Conservation (phyloP, 2,113 vertebrate species). For the Salvelinus fontinalis region DNA sequence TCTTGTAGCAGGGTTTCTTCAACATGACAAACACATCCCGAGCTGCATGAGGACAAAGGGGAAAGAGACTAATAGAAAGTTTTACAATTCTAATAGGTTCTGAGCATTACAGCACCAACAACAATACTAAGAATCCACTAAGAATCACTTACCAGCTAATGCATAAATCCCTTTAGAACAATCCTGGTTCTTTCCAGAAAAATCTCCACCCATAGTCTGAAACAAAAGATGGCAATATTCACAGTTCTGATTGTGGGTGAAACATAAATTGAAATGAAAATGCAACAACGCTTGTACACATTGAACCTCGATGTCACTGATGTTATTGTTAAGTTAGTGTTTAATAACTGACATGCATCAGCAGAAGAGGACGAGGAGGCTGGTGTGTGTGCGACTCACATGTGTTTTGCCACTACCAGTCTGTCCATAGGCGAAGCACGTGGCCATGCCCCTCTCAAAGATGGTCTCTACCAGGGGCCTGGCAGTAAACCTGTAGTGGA, state of each 20-base stretch:
- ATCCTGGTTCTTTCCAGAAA: slow-evolving; percentile 97
- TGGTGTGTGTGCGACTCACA: slow-evolving; percentile 71
- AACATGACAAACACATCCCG: slow-evolving; percentile 98
- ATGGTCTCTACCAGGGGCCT: slow-evolving; percentile 96
- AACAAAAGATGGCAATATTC: slow-evolving; percentile 23
- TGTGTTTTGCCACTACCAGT: slow-evolving; percentile 99
- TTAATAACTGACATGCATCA: neutral
- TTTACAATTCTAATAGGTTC: no score
- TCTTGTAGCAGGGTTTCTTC: slow-evolving; percentile 97
- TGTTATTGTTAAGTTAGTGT: neutral
- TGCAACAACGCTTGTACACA: no score
- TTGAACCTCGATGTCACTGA: no score
- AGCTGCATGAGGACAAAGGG: slow-evolving; percentile 69
- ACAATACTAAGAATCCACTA: neutral
- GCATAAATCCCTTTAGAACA: slow-evolving; percentile 98
- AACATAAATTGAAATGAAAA: no score
- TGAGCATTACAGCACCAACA: neutral
- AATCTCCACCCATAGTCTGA: slow-evolving; percentile 98
- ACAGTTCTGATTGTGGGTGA: no score
- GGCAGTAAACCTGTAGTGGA: slow-evolving; percentile 89
- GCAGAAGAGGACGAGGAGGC: neutral
- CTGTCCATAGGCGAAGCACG: slow-evolving; percentile 97
- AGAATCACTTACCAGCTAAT: slow-evolving; percentile 83
- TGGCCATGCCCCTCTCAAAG: slow-evolving; percentile 98
- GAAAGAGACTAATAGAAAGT: neutral